Evolutionary conservation across 2,797 vertebrate genomes (phyloP).

Genomic region (Rhinatrema bivittatum): DNA sequence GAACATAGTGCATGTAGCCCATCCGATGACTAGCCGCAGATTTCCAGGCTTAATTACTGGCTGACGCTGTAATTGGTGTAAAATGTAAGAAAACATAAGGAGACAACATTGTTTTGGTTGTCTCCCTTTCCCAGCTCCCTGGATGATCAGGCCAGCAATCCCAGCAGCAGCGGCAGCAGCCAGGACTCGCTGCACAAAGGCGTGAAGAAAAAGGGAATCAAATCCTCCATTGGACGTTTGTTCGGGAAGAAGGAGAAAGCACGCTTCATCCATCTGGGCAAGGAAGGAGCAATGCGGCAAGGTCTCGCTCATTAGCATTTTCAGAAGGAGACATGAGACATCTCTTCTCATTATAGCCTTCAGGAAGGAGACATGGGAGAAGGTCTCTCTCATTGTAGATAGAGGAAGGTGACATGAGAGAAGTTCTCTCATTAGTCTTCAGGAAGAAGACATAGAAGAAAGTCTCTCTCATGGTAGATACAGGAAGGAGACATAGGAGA

Average conservation of each 20-base stretch:
- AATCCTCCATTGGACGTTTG: constrained; percentile 86
- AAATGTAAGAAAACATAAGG: neutral
- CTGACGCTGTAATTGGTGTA: neutral
- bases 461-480: no score
- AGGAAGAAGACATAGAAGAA: no score
- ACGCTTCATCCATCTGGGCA: constrained; percentile 70
- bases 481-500: no score
- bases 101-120: constrained; percentile 11
- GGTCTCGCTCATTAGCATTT: no score
- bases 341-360: no score
- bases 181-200: constrained; percentile 67
- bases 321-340: no score
- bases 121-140: constrained; percentile 39
- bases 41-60: no score
- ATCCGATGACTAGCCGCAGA: no score
- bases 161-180: constrained; percentile 59
- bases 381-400: no score
- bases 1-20: neutral
- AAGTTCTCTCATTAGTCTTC: no score
- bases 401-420: no score
- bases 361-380: no score
- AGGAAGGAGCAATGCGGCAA: constrained; percentile 65
- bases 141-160: constrained; percentile 58
- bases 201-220: constrained; percentile 90
- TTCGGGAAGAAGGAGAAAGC: constrained; percentile 95